Conservation (phyloP, 2,113 vertebrate genomes). For the Melozone crissalis region DNA sequence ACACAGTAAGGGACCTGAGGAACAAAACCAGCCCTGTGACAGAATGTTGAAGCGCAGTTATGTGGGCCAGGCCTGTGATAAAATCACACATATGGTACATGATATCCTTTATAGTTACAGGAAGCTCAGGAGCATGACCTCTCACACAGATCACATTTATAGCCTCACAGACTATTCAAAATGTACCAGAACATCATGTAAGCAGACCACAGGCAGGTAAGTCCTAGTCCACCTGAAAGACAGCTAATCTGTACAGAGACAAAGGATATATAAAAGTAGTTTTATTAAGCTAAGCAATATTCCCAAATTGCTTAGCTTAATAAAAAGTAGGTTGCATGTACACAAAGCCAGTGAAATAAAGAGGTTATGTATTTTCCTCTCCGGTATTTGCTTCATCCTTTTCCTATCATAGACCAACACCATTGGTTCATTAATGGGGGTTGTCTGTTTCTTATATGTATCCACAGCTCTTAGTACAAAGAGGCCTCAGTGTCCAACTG, state of each 20-base stretch:
- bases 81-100: background rate
- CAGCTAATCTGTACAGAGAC: background rate
- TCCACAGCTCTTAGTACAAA: background rate
- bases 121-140: background rate
- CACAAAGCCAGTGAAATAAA: background rate
- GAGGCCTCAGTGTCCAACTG: background rate
- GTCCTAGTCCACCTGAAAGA: background rate
- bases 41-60: background rate
- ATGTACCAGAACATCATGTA: background rate
- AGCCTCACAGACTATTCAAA: background rate
- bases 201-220: background rate
- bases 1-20: background rate
- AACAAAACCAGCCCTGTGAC: background rate
- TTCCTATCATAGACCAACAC: background rate
- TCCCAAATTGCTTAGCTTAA: background rate
- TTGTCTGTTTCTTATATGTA: background rate
- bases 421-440: background rate
- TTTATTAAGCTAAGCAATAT: no score
- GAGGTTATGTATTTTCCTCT: background rate
- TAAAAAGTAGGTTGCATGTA: background rate
- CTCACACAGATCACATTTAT: background rate
- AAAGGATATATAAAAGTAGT: background rate
- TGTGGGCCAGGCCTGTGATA: background rate
- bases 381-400: background rate
- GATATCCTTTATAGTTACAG: background rate